Conservation (phyloP, 2,888 invertebrate genomes). For the Cerceris ruficornis region DNA sequence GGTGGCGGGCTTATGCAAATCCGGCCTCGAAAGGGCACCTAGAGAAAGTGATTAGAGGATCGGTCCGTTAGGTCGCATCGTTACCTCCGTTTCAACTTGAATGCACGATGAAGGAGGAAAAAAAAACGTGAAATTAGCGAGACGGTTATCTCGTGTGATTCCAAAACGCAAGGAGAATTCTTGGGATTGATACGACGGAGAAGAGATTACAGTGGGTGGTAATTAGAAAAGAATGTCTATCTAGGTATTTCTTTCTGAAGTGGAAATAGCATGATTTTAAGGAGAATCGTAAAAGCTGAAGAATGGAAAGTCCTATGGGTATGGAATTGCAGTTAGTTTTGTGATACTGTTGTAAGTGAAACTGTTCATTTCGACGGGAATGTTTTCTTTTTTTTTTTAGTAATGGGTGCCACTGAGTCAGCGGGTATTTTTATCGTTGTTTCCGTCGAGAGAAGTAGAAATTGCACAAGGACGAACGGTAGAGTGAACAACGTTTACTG, state of each 20-base stretch:
- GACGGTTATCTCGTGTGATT: not conserved
- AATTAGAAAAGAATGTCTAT: too few species aligned
- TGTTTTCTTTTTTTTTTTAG: not conserved
- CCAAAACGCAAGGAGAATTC: not conserved
- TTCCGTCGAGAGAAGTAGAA: not conserved
- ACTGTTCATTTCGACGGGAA: not conserved
- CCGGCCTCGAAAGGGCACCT: constrained; percentile 69
- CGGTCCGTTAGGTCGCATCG: constrained; percentile 63
- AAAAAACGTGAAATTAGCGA: not conserved
- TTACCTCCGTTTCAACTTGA: not conserved
- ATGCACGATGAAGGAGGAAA: not conserved
- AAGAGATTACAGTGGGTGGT: too few species aligned
- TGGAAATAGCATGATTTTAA: too few species aligned
- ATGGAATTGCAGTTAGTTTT: too few species aligned
- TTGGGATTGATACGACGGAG: not conserved
- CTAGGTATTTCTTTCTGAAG: too few species aligned
- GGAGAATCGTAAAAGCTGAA: too few species aligned
- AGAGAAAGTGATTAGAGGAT: constrained; percentile 75
- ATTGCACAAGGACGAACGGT: constrained; percentile 16
- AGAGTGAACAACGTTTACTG: constrained; percentile 1
- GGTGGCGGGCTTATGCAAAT: constrained; percentile 75
- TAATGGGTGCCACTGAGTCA: not conserved
- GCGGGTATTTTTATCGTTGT: not conserved
- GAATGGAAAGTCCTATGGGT: too few species aligned
- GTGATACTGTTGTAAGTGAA: too few species aligned